Percentiles rank a stretch among this genome's conserved stretches.
These are phyloP conservation scores for Molossus molossus DNA, from an alignment of 2,797 vertebrate species.

Conservation along the genomic window DNA sequence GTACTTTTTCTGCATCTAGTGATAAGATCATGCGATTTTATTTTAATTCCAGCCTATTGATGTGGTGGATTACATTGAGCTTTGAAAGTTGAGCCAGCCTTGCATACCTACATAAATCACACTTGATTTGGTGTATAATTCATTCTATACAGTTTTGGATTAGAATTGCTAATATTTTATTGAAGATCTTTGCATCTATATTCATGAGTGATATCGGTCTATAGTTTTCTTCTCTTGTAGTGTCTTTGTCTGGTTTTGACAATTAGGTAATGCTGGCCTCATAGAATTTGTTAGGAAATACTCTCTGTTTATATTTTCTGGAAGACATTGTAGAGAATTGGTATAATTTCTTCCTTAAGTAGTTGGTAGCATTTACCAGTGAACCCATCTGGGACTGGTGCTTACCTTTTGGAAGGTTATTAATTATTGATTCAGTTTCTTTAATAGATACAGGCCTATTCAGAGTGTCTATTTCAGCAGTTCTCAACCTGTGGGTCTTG, in stretches of 20 bases:
- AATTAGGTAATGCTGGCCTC: not conserved
- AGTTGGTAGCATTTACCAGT: not conserved
- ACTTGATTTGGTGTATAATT: not conserved
- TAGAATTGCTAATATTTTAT: not conserved
- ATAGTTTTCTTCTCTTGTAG: slow-evolving; percentile 25
- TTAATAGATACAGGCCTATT: not conserved
- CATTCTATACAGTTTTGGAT: not conserved
- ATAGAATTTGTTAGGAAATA: not conserved
- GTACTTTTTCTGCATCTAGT: not conserved
- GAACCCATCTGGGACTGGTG: not conserved
- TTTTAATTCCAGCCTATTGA: not conserved
- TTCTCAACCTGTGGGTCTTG: too few species aligned
- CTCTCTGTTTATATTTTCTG: not conserved
- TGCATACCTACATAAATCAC: not conserved
- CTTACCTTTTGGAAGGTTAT: not conserved
- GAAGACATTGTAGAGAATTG: slow-evolving; percentile 8
- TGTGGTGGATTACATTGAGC: not conserved
- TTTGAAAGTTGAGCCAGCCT: not conserved
- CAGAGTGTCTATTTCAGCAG: not conserved
- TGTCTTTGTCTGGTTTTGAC: not conserved
- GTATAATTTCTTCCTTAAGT: not conserved
- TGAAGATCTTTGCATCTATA: not conserved
- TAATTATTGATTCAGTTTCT: not conserved
- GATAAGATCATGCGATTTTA: not conserved
- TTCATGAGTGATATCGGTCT: not conserved